Base-by-base conservation (phyloP, 64 coral and sea anemone species). In the Dendrophyllia cribrosa region DNA sequence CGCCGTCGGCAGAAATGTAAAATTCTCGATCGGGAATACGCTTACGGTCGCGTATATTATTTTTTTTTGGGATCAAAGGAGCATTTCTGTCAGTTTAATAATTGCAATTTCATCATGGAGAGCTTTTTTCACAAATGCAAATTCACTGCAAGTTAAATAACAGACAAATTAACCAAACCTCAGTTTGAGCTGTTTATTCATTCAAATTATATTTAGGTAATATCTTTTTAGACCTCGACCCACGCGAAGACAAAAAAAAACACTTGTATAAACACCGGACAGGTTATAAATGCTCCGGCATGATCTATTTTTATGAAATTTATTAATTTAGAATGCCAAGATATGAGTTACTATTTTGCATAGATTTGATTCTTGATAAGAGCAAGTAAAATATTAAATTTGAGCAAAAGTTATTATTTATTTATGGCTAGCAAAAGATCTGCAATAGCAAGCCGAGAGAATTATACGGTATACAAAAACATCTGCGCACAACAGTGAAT, bases 131-230 rank as follows among this genome's bases (percentile, higher is more conserved):
- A 8, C 46, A 46, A 19, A 24, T 84, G 80, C 80, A 84, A 84
- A 84, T 67, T 65, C n/a, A 49, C 49, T 55, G 20, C 11, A 17
- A 77, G 49, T 77, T 49, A 50, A 75, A 51, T 50, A 50, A 7
- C 43, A 17, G 17, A 56, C 75, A 77, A 58, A 77, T 67, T 79
- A 79, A 79, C 21, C 56, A 79, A 79, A 12, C 13, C 12, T 34
- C 23, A 4, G 55, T 16, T 49, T 75, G 22, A 16, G 4, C 20
- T 59, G 56, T 79, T 43, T 79, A 55, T 53, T 50, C 21, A 23
- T 53, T 77, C 49, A 22, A 75, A 48, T 75, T 75, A 70, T 34
- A 34, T 23, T 9, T 49, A 9, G 43, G 17, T 48, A 19, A 75
- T 13, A 58, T 58, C 0, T 58, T 58, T 75, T 49, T 75, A 75